phyloP scores from a whole-genome alignment of 2,113 vertebrate species.

The Aythya baeri region DNA sequence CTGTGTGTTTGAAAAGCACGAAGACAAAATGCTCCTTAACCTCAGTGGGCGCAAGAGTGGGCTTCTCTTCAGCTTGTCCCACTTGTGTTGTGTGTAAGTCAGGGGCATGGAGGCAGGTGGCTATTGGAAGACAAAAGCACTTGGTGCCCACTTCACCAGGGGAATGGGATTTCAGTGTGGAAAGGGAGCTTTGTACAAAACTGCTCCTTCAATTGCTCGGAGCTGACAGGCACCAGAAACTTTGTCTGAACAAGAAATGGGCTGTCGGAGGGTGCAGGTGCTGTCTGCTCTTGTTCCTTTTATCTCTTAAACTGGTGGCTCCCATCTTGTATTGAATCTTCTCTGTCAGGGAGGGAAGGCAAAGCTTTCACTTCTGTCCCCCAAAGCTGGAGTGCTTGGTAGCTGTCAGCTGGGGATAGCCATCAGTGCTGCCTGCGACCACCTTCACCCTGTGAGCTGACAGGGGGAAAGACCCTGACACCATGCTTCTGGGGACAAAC shows the following conservation, averaged over 20 bases:
- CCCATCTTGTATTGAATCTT: not conserved
- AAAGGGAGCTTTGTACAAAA: not conserved
- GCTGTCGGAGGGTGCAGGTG: conserved; percentile 15
- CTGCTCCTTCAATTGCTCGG: fast-evolving
- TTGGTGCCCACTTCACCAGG: not conserved
- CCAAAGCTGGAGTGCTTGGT: fast-evolving
- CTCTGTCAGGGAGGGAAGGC: not conserved
- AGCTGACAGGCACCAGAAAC: not conserved
- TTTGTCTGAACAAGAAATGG: not conserved
- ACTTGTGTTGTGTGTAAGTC: not conserved
- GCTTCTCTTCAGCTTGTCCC: not conserved
- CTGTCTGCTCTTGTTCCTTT: conserved; percentile 43
- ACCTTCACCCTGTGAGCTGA: not conserved
- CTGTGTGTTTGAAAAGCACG: not conserved
- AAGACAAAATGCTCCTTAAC: not conserved
- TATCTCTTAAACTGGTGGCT: not conserved
- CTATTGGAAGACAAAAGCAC: not conserved
- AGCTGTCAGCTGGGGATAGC: not conserved
- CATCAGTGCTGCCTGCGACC: fast-evolving
- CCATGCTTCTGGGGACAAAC: not conserved
- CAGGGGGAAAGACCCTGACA: not conserved
- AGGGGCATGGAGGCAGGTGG: not conserved
- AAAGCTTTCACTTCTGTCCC: not conserved
- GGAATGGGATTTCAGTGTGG: fast-evolving
- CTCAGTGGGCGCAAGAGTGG: fast-evolving